These are phyloP conservation scores for Gymnodraco acuticeps DNA, from an alignment of 2,797 vertebrate genomes.

Conservation along the genomic window DNA sequence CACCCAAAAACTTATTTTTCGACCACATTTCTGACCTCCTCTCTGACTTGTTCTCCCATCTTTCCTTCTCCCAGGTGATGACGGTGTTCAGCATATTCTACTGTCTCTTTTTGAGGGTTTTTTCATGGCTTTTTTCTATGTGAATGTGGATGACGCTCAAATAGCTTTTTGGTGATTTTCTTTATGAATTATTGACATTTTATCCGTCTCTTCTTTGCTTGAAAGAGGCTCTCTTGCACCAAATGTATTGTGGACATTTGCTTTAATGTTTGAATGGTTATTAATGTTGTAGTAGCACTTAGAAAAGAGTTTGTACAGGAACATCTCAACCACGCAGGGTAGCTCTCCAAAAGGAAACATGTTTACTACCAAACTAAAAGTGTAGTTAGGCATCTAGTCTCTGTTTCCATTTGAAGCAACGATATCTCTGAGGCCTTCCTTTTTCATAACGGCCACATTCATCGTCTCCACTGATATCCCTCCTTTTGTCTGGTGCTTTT, in stretches of 20 bases:
- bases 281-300: background rate
- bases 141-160: background rate
- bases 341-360: too few relatives aligned
- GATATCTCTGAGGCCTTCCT: conserved; percentile 48
- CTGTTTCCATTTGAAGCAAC: conserved; percentile 9
- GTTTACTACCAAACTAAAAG: too few relatives aligned
- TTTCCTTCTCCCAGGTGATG: background rate
- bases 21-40: conserved; percentile 13
- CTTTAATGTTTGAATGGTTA: conserved; percentile 1
- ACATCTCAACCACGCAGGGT: too few relatives aligned
- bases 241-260: background rate
- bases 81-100: background rate
- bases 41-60: conserved; percentile 1
- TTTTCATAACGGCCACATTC: conserved; percentile 40
- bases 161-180: background rate
- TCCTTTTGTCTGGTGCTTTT: conserved; percentile 67
- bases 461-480: conserved; percentile 52
- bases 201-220: background rate
- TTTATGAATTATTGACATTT: background rate
- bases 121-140: too few relatives aligned
- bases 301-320: background rate
- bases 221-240: background rate
- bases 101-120: too few relatives aligned
- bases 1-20: conserved; percentile 8
- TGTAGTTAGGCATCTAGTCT: background rate